These are phyloP conservation scores for Lysiphlebus fabarum DNA, from an alignment of 1,140 invertebrate species.

Conservation along the genomic window DNA sequence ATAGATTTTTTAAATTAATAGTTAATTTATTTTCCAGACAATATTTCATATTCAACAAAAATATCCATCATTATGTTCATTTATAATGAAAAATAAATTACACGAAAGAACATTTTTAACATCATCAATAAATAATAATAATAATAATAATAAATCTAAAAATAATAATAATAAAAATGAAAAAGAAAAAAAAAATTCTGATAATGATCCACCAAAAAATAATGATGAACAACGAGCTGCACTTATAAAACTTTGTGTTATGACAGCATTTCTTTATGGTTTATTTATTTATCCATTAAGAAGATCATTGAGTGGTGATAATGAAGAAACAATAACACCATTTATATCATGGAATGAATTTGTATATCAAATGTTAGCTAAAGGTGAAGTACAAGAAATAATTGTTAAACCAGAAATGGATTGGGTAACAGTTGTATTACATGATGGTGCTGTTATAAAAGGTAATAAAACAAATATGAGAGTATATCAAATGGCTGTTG, in stretches of 20 bases:
- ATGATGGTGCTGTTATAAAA: slow-evolving; percentile 84
- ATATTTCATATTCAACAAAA: slow-evolving; percentile 4
- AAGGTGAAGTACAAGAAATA: slow-evolving; percentile 88
- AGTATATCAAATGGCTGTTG: slow-evolving; percentile 78
- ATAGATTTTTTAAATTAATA: not conserved
- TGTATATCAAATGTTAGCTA: slow-evolving; percentile 85
- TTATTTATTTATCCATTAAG: slow-evolving; percentile 24
- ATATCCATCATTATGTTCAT: no score
- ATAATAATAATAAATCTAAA: no score
- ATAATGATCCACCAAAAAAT: slow-evolving; percentile 17
- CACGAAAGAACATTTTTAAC: slow-evolving; percentile 20
- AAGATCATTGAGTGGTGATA: not conserved
- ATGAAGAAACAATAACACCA: slow-evolving; percentile 1
- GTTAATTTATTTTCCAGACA: slow-evolving; percentile 27
- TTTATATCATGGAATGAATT: slow-evolving; percentile 92
- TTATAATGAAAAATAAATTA: no score
- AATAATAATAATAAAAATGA: not conserved
- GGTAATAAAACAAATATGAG: slow-evolving; percentile 60
- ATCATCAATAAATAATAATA: slow-evolving; percentile 15
- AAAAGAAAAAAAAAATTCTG: slow-evolving; percentile 14
- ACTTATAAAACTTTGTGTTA: slow-evolving; percentile 18
- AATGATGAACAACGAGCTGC: slow-evolving; percentile 22
- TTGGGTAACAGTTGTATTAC: slow-evolving; percentile 77
- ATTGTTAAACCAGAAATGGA: slow-evolving; percentile 80
- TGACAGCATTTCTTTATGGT: slow-evolving; percentile 12